phyloP scores from a whole-genome alignment of 2,888 invertebrate genomes.

The Tridacna gigas region DNA sequence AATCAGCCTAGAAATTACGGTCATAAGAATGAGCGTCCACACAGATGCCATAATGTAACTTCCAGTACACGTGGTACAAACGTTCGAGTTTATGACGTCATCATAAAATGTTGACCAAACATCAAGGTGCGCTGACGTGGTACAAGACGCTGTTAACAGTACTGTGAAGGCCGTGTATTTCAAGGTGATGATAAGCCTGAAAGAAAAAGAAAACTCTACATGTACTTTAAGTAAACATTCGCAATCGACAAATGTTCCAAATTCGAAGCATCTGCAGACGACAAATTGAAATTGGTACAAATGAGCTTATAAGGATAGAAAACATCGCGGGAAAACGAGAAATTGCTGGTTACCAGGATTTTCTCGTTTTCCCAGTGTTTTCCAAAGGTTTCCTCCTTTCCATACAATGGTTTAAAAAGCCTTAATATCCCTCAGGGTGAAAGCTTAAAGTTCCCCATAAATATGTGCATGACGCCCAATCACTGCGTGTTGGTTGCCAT shows the following conservation, averaged over 20 bases:
- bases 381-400: too few relatives aligned
- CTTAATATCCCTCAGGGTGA: too few relatives aligned
- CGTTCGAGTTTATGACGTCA: slow-evolving; percentile 43
- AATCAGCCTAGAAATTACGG: too few relatives aligned
- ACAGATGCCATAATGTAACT: too few relatives aligned
- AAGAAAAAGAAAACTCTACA: background rate
- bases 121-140: slow-evolving; percentile 36
- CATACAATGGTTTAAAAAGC: too few relatives aligned
- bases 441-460: too few relatives aligned
- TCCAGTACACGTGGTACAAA: slow-evolving; percentile 27
- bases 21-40: too few relatives aligned
- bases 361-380: background rate
- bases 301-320: background rate
- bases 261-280: background rate
- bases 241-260: too few relatives aligned
- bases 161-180: slow-evolving; percentile 43
- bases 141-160: slow-evolving; percentile 43
- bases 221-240: background rate
- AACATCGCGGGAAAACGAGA: too few relatives aligned
- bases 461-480: too few relatives aligned
- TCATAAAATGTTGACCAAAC: slow-evolving; percentile 52
- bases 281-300: background rate
- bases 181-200: slow-evolving; percentile 50
- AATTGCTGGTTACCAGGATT: background rate
- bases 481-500: too few relatives aligned